Evolutionary conservation across 1,140 invertebrate genomes (phyloP), one percentile per base, ranked within the genome.

Genomic region (Leucophenga varia): DNA sequence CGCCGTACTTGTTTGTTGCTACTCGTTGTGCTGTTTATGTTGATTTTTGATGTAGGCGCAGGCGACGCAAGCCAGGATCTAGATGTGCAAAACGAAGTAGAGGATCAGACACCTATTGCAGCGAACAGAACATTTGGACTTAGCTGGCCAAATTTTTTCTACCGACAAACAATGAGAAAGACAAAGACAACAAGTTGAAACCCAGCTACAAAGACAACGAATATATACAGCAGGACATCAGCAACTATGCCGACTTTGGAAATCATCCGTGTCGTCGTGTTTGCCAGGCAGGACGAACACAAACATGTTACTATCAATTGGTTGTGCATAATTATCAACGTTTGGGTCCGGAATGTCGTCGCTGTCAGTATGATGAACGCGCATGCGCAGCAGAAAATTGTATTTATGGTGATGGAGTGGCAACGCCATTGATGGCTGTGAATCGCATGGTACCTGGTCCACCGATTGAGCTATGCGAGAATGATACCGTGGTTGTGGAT

Each of bases 381-480:
- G 79, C 78, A 17, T 86, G 86, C 40, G 61, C 54, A 3, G 75
- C 79, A 43, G 70, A 81, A 18, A 79, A 85, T 41, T 91, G 89
- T 55, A 80, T 90, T 30, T 80, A 82, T 38, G 84, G 81, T 2
- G 86, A 90, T 64, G 88, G 88, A 7, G 78, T 84, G 12, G 74
- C 81, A n/a, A 78, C 85, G 9, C 83, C 83, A 1, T 81, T 93
- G 3, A 78, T 91, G 13, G 82, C 87, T 0, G 88, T 88, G 2
- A 94, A 95, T 75, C 79, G 89, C 40, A 84, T 86, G 72, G 71
- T 93, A 12, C 91, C 91, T 3, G 91, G 90, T 1, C 91, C 92
- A 1, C 72, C 82, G 4, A 89, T 95, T 35, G 86, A 93, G 78
- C 89, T 94, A 3, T 94, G 90, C 55, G 82, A 91, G 67, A 89